A percentile compares a stretch with the other conserved stretches of the same genome.
Evolutionary conservation across 2,888 invertebrate species (phyloP).

Genomic region (Mactromeris polynyma): DNA sequence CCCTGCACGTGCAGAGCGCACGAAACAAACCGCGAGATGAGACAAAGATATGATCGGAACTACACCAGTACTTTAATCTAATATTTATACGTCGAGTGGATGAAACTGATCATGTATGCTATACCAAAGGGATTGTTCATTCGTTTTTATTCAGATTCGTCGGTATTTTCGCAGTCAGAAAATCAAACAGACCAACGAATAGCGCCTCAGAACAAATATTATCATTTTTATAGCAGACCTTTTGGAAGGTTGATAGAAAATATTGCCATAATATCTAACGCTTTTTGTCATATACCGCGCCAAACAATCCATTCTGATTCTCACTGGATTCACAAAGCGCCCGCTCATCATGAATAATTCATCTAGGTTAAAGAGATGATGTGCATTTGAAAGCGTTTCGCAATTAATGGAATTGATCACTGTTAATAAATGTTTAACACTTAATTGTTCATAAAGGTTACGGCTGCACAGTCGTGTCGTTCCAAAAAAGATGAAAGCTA

Average conservation of each 20-base stretch:
- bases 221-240: slow-evolving; percentile 10
- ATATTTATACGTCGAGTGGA: background rate
- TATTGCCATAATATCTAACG: slow-evolving; percentile 34
- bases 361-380: slow-evolving; percentile 50
- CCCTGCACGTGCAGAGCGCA: background rate
- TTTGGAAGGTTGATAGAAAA: slow-evolving; percentile 27
- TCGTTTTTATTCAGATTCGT: background rate
- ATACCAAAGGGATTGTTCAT: background rate
- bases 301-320: slow-evolving; percentile 32
- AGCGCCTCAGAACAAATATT: background rate
- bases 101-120: background rate
- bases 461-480: slow-evolving; percentile 2
- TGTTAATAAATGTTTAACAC: slow-evolving; percentile 54
- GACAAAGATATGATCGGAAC: background rate
- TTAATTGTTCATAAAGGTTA: slow-evolving; percentile 48
- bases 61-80: background rate
- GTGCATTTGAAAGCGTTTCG: slow-evolving; percentile 55
- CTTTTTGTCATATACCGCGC: slow-evolving; percentile 39
- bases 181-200: background rate
- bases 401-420: slow-evolving; percentile 55
- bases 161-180: background rate
- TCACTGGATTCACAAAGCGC: slow-evolving; percentile 44
- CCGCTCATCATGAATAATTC: slow-evolving; percentile 42
- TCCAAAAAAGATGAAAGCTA: slow-evolving; percentile 5
- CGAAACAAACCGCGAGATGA: slow-evolving; percentile 1